Base-by-base conservation (phyloP, 2,888 invertebrate genomes). In the Prosapia bicincta region DNA sequence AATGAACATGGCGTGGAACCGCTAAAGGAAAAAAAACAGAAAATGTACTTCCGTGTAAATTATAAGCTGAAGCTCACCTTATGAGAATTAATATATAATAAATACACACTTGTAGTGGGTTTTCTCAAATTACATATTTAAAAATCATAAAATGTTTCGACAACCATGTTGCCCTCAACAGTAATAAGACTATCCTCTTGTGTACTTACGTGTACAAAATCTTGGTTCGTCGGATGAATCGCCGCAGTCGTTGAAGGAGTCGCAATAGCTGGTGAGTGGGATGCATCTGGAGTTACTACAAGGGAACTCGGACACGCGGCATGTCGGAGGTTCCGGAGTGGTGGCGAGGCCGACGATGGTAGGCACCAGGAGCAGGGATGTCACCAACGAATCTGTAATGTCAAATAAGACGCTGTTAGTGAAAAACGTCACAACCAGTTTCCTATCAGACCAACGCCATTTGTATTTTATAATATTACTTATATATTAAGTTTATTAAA, bases 201-300 rank as follows among this genome's bases (percentile, higher is more conserved):
- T 10, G 74, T 80, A 91, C 93, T 93, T 85, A 94, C 94, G 91
- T 84, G 93, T 91, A 83, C 94, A 94, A 85, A 92, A 91, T 81
- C 92, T 88, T 23, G 93, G 93, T 83, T 94, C 94, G 83, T 94
- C 94, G 28, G 92, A 91, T 3, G 90, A 89, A 83, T 94, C 94
- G 0, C 93, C 93, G 82, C 94, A 94, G 83, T 95, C 93, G 84
- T 93, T 92, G 79, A 89, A 87, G 79, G 91, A 92, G 84, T 94
- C 93, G 85, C 94, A 94, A 84, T 89, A 94, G 84, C 90, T 89
- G 85, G 92, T 93, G 80, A 92, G 87, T 67, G 89, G 86, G 78
- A 92, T 86, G 83, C 92, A 92, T 81, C 88, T 88, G 80, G 90
- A 90, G 85, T 90, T 91, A 76, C 86, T 85, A 83, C 92, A 92